These are phyloP conservation scores for Coenonympha glycerion DNA, from an alignment of 2,888 invertebrate genomes.

Conservation along the genomic window DNA sequence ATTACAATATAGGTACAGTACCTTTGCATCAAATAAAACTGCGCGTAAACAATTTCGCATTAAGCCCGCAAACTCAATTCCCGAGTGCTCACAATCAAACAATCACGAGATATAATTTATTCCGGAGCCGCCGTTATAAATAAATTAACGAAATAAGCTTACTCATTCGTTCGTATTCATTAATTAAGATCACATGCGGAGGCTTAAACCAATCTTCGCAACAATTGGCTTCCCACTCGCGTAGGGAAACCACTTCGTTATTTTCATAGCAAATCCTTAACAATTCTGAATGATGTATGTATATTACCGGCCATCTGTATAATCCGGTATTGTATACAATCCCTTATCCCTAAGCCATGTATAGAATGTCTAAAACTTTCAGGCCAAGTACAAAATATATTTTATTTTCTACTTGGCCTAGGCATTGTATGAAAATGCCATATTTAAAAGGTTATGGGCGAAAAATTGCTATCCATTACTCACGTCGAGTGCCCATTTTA, in stretches of 20 bases:
- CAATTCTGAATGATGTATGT: not conserved
- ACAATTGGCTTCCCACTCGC: constrained; percentile 67
- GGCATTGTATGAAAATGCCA: no score
- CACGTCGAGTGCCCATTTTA: no score
- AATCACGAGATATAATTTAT: constrained; percentile 8
- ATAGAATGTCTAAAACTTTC: no score
- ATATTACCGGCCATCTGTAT: no score
- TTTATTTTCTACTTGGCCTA: no score
- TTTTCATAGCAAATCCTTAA: not conserved
- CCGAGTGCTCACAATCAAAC: constrained; percentile 5
- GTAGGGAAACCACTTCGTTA: constrained; percentile 34
- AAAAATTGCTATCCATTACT: no score
- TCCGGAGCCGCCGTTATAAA: constrained; percentile 41
- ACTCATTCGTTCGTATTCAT: constrained; percentile 73
- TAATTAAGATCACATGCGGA: constrained; percentile 75
- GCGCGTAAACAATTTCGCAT: not conserved
- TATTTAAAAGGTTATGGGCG: no score
- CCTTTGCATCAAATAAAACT: not conserved
- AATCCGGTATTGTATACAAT: no score
- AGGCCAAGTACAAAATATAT: no score
- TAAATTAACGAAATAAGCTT: constrained; percentile 71
- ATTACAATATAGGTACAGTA: no score
- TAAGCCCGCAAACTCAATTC: constrained; percentile 21
- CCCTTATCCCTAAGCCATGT: no score
- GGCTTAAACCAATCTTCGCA: constrained; percentile 72